Evolutionary conservation across 2,797 vertebrate genomes (phyloP).

Genomic region (Aratinga solstitialis): DNA sequence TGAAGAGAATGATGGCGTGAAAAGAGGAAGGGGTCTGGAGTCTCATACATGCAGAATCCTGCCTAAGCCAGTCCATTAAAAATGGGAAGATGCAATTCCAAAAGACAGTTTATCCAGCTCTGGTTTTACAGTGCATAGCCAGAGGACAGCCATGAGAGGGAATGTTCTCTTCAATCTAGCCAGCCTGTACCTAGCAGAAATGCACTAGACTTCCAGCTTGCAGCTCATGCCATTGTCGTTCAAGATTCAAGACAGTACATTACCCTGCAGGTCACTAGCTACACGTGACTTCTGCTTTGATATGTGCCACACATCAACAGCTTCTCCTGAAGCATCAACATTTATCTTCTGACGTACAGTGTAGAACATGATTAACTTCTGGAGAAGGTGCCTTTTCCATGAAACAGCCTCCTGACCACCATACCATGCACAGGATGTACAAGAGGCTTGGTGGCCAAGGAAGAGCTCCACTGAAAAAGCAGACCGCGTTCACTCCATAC

Average conservation of each 20-base stretch:
- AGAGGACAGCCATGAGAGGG: not conserved
- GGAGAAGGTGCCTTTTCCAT: not conserved
- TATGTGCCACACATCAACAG: not conserved
- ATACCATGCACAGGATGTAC: rapidly evolving
- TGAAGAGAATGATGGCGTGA: not conserved
- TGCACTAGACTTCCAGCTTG: not conserved
- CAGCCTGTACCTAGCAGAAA: not conserved
- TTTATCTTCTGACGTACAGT: not conserved
- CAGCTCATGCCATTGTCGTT: not conserved
- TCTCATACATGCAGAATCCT: not conserved
- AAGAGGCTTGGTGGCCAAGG: not conserved
- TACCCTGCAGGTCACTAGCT: not conserved
- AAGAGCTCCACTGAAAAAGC: not conserved
- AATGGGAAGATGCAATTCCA: not conserved
- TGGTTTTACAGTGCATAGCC: not conserved
- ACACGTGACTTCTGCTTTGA: not conserved
- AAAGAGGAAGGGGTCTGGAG: not conserved
- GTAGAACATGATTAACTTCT: not conserved
- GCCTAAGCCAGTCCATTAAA: not conserved
- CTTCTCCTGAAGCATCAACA: not conserved
- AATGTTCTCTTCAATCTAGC: not conserved
- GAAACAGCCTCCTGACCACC: not conserved
- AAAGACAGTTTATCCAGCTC: not conserved
- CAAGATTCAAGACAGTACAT: not conserved
- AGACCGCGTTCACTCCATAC: rapidly evolving